Conservation (phyloP, 2,797 vertebrate species). For the Carcharodon carcharias region DNA sequence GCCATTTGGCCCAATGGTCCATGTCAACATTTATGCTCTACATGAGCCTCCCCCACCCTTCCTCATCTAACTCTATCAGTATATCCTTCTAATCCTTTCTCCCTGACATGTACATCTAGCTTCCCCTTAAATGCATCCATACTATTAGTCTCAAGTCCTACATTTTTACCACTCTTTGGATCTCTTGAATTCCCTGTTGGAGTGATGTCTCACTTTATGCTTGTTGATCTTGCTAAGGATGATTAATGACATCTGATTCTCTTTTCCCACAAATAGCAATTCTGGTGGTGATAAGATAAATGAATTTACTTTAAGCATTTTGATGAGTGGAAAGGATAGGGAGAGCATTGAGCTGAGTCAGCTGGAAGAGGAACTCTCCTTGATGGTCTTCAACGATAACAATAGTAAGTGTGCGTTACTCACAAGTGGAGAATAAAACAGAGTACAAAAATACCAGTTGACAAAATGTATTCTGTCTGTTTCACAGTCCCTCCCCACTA, state of each 20-base stretch:
- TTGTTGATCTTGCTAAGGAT: not conserved
- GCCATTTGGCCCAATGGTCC: not conserved
- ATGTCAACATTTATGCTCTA: not conserved
- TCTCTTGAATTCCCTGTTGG: not conserved
- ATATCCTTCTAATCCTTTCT: not conserved
- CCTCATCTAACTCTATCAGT: not conserved
- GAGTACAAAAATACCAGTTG: not conserved
- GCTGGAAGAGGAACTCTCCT: constrained; percentile 63
- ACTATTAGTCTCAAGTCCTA: not conserved
- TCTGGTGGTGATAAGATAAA: constrained; percentile 77
- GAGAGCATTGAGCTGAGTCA: constrained; percentile 77
- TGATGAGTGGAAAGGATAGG: constrained; percentile 62
- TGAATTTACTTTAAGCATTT: constrained; percentile 69
- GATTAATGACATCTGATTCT: not conserved
- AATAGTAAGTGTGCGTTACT: constrained; percentile 64
- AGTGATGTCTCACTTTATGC: not conserved
- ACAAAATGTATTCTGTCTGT: not conserved
- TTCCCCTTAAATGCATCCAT: not conserved
- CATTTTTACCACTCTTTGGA: not conserved
- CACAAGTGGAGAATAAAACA: not conserved
- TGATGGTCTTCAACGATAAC: constrained; percentile 80
- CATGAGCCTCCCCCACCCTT: not conserved
- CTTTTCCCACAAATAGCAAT: constrained; percentile 58
- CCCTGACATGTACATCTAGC: not conserved
- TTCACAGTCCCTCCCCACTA: not conserved